These are phyloP conservation scores for Salvelinus namaycush DNA, from an alignment of 2,113 vertebrate genomes.

Conservation along the genomic window DNA sequence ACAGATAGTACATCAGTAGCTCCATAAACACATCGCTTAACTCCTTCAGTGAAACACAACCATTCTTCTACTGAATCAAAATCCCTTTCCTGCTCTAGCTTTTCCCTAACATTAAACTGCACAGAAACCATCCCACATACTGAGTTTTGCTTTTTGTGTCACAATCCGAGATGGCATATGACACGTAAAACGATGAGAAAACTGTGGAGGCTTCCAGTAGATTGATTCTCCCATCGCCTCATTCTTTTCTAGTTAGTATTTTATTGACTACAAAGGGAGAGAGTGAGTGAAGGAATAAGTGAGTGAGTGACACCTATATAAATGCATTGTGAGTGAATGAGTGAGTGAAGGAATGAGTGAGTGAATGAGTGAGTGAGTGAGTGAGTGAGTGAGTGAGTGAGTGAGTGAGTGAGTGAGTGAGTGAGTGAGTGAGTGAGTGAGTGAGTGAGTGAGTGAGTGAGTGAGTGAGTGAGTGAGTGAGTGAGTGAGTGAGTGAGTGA, in stretches of 20 bases:
- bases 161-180: conserved; percentile 92
- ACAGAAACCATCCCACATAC: conserved; percentile 88
- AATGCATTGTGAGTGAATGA: no score
- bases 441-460: no score
- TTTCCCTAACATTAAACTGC: conserved; percentile 86
- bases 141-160: conserved; percentile 90
- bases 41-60: conserved; percentile 79
- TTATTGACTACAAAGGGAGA: conserved; percentile 99
- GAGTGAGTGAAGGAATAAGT: conserved; percentile 10
- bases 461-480: conserved; percentile 42
- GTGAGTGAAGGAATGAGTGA: no score
- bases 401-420: conserved; percentile 59
- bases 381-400: no score
- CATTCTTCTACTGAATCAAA: conserved; percentile 80
- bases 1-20: no score
- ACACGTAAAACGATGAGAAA: conserved; percentile 97
- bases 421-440: no score
- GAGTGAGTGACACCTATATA: no score
- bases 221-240: conserved; percentile 98
- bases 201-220: conserved; percentile 97
- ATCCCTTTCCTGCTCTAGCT: conserved; percentile 79
- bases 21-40: conserved; percentile 46
- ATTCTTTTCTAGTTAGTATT: conserved; percentile 99
- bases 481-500: conserved; percentile 38
- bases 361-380: no score